These are phyloP conservation scores for Gadus macrocephalus DNA, from an alignment of 2,113 vertebrate genomes.

Conservation along the genomic window DNA sequence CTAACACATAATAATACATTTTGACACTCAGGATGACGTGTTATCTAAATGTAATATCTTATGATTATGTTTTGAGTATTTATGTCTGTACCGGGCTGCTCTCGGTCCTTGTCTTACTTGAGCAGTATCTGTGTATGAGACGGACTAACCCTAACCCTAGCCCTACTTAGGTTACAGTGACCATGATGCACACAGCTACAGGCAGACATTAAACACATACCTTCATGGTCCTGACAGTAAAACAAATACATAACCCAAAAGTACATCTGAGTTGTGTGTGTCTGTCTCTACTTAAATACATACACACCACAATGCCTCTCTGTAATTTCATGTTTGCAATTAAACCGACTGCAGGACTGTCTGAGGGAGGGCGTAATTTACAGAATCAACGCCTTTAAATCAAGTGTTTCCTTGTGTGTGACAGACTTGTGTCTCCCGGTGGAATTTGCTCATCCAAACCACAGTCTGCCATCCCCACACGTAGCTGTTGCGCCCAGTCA, in stretches of 20 bases:
- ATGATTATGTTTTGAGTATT: too few species aligned
- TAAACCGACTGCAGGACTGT: constrained; percentile 68
- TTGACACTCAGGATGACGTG: too few species aligned
- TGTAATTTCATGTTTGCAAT: constrained; percentile 76
- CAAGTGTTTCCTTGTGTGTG: constrained; percentile 64
- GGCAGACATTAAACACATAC: constrained; percentile 22
- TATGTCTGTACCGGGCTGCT: too few species aligned
- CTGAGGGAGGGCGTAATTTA: constrained; percentile 64
- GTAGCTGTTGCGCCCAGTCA: constrained; percentile 55
- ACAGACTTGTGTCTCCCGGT: constrained; percentile 72
- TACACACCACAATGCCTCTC: constrained; percentile 58
- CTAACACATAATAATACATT: too few species aligned
- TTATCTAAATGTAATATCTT: too few species aligned
- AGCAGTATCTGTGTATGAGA: too few species aligned
- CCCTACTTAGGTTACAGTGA: constrained; percentile 10
- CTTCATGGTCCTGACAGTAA: constrained; percentile 37
- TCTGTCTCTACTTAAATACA: constrained; percentile 66
- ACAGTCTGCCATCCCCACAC: constrained; percentile 66
- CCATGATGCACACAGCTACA: constrained; percentile 16
- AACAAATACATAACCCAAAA: constrained; percentile 44
- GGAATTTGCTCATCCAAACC: constrained; percentile 71
- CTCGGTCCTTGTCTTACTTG: too few species aligned
- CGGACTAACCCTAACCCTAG: too few species aligned
- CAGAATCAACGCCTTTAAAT: constrained; percentile 73
- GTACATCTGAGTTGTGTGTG: constrained; percentile 43